Conservation (phyloP, 1,140 invertebrate genomes). For the Penaeus japonicus region DNA sequence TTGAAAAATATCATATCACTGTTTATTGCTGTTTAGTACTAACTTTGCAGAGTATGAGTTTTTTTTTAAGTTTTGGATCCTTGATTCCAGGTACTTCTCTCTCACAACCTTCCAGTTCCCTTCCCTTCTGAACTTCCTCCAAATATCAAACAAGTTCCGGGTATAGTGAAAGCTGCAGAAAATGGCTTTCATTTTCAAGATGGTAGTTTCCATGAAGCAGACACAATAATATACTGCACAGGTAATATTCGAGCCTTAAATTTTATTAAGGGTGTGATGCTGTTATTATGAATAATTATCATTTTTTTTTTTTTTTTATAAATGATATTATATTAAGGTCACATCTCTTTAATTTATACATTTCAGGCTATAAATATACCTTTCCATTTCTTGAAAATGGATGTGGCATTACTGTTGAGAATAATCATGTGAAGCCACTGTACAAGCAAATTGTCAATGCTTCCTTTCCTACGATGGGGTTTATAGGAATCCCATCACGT, state of each 20-base stretch:
- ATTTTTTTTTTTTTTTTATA: no score
- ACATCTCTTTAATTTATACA: neutral
- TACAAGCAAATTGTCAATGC: conserved; percentile 43
- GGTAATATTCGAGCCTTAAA: no score
- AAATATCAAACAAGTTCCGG: conserved; percentile 35
- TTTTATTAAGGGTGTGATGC: no score
- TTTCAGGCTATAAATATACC: conserved; percentile 36
- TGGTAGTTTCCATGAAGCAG: neutral
- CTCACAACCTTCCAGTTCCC: conserved; percentile 31
- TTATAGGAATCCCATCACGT: conserved; percentile 41
- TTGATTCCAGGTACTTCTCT: conserved; percentile 22
- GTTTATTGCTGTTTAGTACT: neutral
- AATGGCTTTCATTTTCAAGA: conserved; percentile 37
- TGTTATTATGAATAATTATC: no score
- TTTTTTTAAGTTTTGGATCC: neutral
- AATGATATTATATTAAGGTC: neutral
- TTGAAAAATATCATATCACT: neutral
- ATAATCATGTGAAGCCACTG: conserved; percentile 13
- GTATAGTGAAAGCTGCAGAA: conserved; percentile 23
- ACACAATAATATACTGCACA: conserved; percentile 26
- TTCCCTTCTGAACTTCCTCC: conserved; percentile 33
- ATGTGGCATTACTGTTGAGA: conserved; percentile 29
- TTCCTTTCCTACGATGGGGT: conserved; percentile 26
- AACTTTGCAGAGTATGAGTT: no score
- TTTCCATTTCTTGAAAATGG: conserved; percentile 27